Conservation (phyloP, 2,888 invertebrate genomes). For the Cheilosia urbana region DNA sequence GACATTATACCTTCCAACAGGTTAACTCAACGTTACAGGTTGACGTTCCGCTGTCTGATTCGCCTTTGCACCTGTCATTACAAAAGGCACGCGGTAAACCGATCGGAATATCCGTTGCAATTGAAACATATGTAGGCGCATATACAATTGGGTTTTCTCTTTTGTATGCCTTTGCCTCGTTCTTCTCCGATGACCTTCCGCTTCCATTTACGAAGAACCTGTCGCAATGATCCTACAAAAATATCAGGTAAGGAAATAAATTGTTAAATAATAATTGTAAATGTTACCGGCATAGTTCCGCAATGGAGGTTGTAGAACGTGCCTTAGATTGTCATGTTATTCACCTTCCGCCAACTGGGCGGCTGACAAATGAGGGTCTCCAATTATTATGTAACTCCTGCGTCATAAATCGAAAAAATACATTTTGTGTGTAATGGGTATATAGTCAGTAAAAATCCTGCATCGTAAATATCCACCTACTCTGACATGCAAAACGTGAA, state of each 20-base stretch:
- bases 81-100: slow-evolving; percentile 69
- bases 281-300: not conserved
- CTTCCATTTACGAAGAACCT: slow-evolving; percentile 54
- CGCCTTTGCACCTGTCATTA: slow-evolving; percentile 67
- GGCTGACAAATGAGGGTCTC: slow-evolving; percentile 50
- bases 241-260: slow-evolving; percentile 32
- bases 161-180: slow-evolving; percentile 28
- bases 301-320: slow-evolving; percentile 19
- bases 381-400: slow-evolving; percentile 67
- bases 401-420: slow-evolving; percentile 38
- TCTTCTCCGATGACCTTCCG: slow-evolving; percentile 64
- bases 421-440: slow-evolving; percentile 26
- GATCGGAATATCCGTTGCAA: slow-evolving; percentile 69
- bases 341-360: not conserved
- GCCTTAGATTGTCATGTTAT: slow-evolving; percentile 47
- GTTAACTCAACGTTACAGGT: slow-evolving; percentile 54
- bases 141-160: slow-evolving; percentile 20
- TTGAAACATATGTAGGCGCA: slow-evolving; percentile 56
- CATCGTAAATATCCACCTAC: slow-evolving; percentile 72
- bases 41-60: slow-evolving; percentile 66
- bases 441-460: slow-evolving; percentile 45
- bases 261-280: slow-evolving; percentile 43
- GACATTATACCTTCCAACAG: slow-evolving; percentile 60
- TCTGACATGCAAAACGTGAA: slow-evolving; percentile 64
- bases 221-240: slow-evolving; percentile 25